A percentile compares a stretch with the other conserved stretches of the same genome.
Conservation (phyloP, 2,113 vertebrate genomes). For the Gymnogyps californianus region DNA sequence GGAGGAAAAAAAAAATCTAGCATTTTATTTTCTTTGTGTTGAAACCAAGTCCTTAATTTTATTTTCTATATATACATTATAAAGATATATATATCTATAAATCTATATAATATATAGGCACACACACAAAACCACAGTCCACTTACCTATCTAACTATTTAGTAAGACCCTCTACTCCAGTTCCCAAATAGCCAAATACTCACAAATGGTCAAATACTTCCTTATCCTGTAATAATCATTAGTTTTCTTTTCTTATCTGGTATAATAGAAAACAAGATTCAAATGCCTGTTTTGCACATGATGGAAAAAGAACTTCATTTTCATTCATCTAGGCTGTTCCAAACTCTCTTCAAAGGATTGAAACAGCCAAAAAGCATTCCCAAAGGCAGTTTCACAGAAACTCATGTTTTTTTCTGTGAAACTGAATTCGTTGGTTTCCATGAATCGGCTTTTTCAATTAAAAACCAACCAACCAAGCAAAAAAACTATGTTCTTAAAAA, state of each 20-base stretch:
- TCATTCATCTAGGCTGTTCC: background rate
- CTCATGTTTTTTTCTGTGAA: background rate
- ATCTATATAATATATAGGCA: background rate
- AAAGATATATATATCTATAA: too few species aligned
- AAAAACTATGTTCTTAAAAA: background rate
- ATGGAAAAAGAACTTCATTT: background rate
- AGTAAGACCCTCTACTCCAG: background rate
- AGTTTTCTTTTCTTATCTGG: background rate
- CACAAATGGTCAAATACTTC: background rate
- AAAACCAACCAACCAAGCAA: background rate
- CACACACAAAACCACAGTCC: background rate
- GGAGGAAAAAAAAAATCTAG: rapidly evolving
- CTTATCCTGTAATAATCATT: background rate
- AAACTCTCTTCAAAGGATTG: background rate
- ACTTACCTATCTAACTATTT: background rate
- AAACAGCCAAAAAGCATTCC: background rate
- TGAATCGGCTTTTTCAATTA: background rate
- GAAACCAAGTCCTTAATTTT: background rate
- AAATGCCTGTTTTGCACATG: background rate
- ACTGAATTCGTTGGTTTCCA: background rate
- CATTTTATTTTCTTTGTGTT: background rate
- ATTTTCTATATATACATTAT: background rate
- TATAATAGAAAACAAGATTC: background rate
- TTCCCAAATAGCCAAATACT: background rate
- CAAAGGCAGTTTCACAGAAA: background rate